Evolutionary conservation across 2,113 vertebrate species (phyloP).

Genomic region (Rafetus swinhoei): DNA sequence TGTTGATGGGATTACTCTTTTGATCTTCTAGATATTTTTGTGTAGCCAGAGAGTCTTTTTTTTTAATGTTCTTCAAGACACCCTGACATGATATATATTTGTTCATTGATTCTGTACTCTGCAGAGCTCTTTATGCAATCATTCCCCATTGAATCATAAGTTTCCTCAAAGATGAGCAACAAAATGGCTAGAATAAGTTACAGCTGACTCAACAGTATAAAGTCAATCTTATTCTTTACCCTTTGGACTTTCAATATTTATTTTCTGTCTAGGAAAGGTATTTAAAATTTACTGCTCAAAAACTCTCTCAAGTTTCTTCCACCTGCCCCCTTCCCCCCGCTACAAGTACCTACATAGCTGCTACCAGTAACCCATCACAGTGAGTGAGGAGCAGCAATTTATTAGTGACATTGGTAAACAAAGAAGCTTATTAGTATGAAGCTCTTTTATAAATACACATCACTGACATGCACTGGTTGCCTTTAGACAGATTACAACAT

Average conservation of each 20-base stretch:
- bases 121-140: constrained; percentile 43
- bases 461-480: neutral
- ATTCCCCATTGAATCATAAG: constrained; percentile 24
- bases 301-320: neutral
- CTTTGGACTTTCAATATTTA: constrained; percentile 18
- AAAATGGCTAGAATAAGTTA: constrained; percentile 58
- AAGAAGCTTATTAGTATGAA: neutral
- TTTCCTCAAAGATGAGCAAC: constrained; percentile 14
- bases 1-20: neutral
- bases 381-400: neutral
- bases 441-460: neutral
- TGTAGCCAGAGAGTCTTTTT: neutral
- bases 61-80: constrained; percentile 14
- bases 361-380: fast-evolving
- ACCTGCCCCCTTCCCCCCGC: neutral
- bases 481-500: neutral
- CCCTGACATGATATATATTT: constrained; percentile 12
- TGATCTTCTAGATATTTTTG: neutral
- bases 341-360: neutral
- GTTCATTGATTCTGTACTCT: neutral
- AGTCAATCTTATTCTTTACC: constrained; percentile 34
- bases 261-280: constrained; percentile 20
- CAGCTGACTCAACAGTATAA: constrained; percentile 47
- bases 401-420: neutral
- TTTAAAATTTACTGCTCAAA: neutral